Conservation (phyloP, 2,113 vertebrate species). For the Scortum barcoo region DNA sequence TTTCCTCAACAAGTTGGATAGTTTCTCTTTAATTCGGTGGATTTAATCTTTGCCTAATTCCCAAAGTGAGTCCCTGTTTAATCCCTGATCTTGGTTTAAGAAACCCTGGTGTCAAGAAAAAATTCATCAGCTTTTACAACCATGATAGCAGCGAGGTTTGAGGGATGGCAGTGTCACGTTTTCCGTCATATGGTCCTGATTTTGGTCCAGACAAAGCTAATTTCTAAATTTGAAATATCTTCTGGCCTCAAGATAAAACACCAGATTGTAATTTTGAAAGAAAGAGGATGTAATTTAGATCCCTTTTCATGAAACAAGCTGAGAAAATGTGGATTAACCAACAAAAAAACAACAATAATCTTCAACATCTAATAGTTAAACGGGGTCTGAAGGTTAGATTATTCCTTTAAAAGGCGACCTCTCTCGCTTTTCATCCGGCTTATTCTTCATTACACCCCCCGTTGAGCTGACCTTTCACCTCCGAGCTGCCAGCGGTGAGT, state of each 20-base stretch:
- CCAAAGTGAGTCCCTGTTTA: not conserved
- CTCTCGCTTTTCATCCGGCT: not conserved
- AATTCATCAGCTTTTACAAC: too few species aligned
- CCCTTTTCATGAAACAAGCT: not conserved
- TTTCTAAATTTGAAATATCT: not conserved
- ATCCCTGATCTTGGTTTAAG: not conserved
- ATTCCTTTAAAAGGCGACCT: slow-evolving; percentile 7
- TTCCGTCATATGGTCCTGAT: too few species aligned
- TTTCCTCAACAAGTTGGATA: not conserved
- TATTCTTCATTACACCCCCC: slow-evolving; percentile 6
- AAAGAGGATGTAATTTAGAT: not conserved
- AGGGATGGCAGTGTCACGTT: too few species aligned
- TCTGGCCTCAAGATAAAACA: not conserved
- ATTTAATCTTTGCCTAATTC: not conserved
- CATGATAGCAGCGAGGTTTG: too few species aligned
- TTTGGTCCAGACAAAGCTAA: too few species aligned
- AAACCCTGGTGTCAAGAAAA: not conserved
- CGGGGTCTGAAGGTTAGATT: not conserved
- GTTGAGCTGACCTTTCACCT: slow-evolving; percentile 30
- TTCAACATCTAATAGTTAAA: not conserved
- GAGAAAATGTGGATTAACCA: not conserved
- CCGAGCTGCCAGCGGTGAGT: slow-evolving; percentile 8
- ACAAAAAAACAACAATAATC: not conserved
- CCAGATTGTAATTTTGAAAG: not conserved
- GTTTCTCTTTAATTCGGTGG: not conserved